Percentiles rank a stretch among this genome's conserved stretches.
These are phyloP conservation scores for Drosophila parvula DNA, from an alignment of 1,140 invertebrate species.

Conservation along the genomic window DNA sequence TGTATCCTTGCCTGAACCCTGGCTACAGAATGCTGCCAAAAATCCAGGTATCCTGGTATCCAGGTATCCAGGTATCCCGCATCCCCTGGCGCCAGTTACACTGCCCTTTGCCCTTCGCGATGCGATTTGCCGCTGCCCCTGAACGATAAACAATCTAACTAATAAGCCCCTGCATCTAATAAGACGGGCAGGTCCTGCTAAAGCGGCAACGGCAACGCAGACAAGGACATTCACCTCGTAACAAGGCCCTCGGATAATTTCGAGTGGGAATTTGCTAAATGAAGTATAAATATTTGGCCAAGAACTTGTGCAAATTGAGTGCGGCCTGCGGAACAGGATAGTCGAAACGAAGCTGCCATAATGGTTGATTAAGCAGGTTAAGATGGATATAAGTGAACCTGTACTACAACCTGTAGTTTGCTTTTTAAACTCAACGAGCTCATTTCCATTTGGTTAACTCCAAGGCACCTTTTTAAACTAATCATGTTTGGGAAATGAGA, in stretches of 20 bases:
- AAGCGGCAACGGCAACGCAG: neutral
- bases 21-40: neutral
- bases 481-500: too few species aligned
- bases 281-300: constrained; percentile 18
- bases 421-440: neutral
- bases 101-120: neutral
- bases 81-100: constrained; percentile 35
- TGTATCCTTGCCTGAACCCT: neutral
- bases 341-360: neutral
- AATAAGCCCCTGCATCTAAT: constrained; percentile 25
- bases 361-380: neutral
- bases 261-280: constrained; percentile 1
- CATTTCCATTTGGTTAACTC: neutral
- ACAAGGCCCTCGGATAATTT: constrained; percentile 2
- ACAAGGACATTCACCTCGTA: neutral
- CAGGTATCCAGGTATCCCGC: neutral
- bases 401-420: neutral
- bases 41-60: neutral
- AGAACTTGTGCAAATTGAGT: constrained; percentile 5
- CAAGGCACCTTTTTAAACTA: neutral
- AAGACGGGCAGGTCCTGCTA: constrained; percentile 2
- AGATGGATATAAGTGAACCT: neutral
- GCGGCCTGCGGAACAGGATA: neutral
- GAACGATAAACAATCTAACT: constrained; percentile 36
- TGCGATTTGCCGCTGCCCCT: neutral